These are phyloP conservation scores for Prionailurus viverrinus DNA, from an alignment of 2,113 vertebrate species.

Conservation along the genomic window DNA sequence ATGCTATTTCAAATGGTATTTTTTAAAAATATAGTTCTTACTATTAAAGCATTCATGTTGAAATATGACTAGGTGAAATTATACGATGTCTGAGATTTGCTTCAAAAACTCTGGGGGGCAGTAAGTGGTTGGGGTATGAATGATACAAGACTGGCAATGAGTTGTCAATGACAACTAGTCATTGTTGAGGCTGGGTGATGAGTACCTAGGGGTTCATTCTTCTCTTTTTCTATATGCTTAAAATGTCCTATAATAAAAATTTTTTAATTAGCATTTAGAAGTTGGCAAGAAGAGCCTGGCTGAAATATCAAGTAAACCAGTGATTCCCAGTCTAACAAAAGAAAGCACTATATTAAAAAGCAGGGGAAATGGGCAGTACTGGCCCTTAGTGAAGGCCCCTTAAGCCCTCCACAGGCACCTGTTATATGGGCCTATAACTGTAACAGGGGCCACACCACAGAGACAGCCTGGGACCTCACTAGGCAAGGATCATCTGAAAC, in stretches of 20 bases:
- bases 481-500: background rate
- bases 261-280: slow-evolving; percentile 14
- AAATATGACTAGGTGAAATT: background rate
- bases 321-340: slow-evolving; percentile 7
- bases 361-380: background rate
- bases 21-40: background rate
- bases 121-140: background rate
- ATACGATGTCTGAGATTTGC: slow-evolving; percentile 14
- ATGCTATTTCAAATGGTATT: slow-evolving; percentile 9
- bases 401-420: background rate
- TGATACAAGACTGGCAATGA: background rate
- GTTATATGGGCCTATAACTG: background rate
- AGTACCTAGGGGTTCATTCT: background rate
- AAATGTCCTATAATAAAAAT: background rate
- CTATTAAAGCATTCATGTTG: slow-evolving; percentile 33
- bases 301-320: background rate
- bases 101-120: background rate
- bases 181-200: background rate
- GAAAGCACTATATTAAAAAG: background rate
- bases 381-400: background rate
- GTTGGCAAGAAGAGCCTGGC: background rate
- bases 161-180: background rate
- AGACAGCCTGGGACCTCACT: background rate
- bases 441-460: background rate
- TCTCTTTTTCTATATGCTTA: slow-evolving; percentile 10